phyloP scores from a whole-genome alignment of 2,797 vertebrate genomes.

The Cryptoprocta ferox region DNA sequence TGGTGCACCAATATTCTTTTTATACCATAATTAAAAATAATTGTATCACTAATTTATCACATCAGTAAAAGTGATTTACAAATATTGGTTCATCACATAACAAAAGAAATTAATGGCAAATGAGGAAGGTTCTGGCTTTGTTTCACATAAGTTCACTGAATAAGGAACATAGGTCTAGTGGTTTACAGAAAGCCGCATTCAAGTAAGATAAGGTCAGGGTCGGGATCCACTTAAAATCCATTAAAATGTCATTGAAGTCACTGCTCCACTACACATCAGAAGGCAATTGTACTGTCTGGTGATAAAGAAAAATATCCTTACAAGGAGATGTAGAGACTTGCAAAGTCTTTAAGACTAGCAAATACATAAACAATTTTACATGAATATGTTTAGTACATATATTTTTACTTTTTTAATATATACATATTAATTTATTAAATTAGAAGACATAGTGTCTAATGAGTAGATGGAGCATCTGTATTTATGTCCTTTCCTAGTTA shows the following conservation, averaged over 20 bases:
- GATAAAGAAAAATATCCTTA: conserved; percentile 58
- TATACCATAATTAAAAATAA: not conserved
- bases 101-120: not conserved
- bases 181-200: conserved; percentile 61
- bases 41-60: not conserved
- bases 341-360: not conserved
- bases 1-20: not conserved
- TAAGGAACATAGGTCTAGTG: conserved; percentile 45
- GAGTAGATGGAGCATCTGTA: not conserved
- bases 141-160: conserved; percentile 33
- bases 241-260: conserved; percentile 73
- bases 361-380: not conserved
- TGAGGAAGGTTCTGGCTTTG: not conserved
- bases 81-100: not conserved
- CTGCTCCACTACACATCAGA: conserved; percentile 21
- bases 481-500: not conserved
- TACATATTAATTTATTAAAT: not conserved
- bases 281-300: conserved; percentile 48
- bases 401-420: not conserved
- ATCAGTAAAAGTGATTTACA: not conserved
- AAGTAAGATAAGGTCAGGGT: conserved; percentile 73
- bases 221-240: conserved; percentile 73
- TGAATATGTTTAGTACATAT: not conserved
- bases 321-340: not conserved
- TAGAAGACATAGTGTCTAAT: not conserved